Base-by-base conservation (phyloP, 2,888 invertebrate species). In the Ectropis crepuscularia region DNA sequence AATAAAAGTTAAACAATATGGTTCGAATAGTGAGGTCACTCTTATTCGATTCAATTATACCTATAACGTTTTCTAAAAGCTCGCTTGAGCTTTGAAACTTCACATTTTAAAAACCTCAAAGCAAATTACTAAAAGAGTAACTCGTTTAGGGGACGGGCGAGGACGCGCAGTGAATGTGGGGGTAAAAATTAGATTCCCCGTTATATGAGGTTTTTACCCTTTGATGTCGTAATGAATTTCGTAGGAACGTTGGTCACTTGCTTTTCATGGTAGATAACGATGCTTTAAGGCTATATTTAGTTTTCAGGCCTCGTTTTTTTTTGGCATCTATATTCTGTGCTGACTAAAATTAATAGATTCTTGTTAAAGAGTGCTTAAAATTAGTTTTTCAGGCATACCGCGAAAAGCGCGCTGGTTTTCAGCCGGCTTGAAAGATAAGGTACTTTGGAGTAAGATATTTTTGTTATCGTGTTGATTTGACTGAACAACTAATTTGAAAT, bases 141-240 rank as follows among this genome's bases (percentile, higher is more conserved):
- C 72, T 71, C 63, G 72, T 75, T 87, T 86, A 83, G 43, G 45
- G 50, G 65, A 69, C 72, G 72, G 68, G 71, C 73, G 74, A 63
- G 62, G 16, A 50, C 16, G 55, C 71, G 65, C 74, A 78, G 81
- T 82, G 81, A 86, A 85, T 84, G 76, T 82, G 75, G 77, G 72
- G 72, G 74, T 84, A 89, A 89, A 89, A 90, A 89, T 90, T 89
- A 85, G 85, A 89, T 89, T 90, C 74, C 77, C 54, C 38, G 37
- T 46, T 74, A 48, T 60, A 70, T 71, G 73, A 71, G 79, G 73
- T 73, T 77, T 82, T 78, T 73, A 63, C 74, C 79, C 88, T 89
- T 90, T 90, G 88, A 89, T 82, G 82, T 77, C 63, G 53, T 84
- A 86, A 88, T 82, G 66, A 81, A 81, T 77, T 89, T 84, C 78